Conservation (phyloP, 2,888 invertebrate species). For the Melanostoma scalare region DNA sequence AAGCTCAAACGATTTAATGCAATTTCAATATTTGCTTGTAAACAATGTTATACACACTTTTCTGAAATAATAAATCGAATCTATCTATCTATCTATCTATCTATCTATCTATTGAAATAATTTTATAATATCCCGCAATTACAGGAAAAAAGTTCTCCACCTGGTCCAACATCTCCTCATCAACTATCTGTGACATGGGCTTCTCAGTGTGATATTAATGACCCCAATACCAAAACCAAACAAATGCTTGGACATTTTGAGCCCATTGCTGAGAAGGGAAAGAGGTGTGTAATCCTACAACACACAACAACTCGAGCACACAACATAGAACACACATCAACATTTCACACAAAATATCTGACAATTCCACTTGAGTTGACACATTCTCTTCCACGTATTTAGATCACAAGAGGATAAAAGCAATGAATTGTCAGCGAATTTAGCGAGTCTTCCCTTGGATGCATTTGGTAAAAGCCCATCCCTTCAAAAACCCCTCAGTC, state of each 20-base stretch:
- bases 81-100: too few relatives aligned
- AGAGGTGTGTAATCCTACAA: conserved; percentile 74
- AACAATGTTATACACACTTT: too few relatives aligned
- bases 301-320: background rate
- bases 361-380: conserved; percentile 46
- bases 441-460: conserved; percentile 74
- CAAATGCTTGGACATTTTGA: conserved; percentile 79
- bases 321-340: background rate
- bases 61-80: too few relatives aligned
- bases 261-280: conserved; percentile 75
- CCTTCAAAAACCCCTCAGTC: conserved; percentile 69
- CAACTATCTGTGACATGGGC: conserved; percentile 82
- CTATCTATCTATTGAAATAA: too few relatives aligned
- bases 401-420: conserved; percentile 75
- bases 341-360: conserved; percentile 25
- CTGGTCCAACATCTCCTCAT: conserved; percentile 79
- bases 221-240: conserved; percentile 76
- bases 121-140: too few relatives aligned
- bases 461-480: conserved; percentile 74
- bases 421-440: conserved; percentile 74
- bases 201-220: conserved; percentile 78
- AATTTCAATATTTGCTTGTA: too few relatives aligned
- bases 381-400: conserved; percentile 37
- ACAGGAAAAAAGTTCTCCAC: conserved; percentile 45
- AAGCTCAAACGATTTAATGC: too few relatives aligned